Evolutionary conservation across 2,113 vertebrate species (phyloP), one percentile per base, ranked within the genome.

Genomic region (Epinephelus moara): DNA sequence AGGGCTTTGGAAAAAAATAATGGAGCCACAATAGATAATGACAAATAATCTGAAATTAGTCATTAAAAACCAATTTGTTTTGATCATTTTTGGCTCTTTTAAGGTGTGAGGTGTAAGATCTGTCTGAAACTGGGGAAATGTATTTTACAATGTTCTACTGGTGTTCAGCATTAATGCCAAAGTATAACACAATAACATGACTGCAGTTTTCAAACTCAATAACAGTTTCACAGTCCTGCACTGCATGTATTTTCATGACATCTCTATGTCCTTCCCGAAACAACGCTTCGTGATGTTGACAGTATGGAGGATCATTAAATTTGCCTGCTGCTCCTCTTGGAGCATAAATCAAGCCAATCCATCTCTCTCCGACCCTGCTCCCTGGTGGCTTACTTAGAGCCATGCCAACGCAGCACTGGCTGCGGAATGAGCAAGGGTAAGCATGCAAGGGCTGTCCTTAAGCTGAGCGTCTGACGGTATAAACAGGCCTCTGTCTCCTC

Each of bases 261-360:
- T 81, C 85, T 84, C 50, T 27, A 59, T 69, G 75, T 80, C 80
- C 86, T 81, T 80, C 47, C 72, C 68, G 80, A 85, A 84, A 78
- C 78, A 75, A 77, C 70, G 88, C 87, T 79, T 27, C 19, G 88
- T 84, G 90, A 89, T 86, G 89, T 84, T 82, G 90, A 90, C 75
- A 47, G 66, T 84, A 87, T 66, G 81, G 86, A 70, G 85, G 91
- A 91, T 94, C 86, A 88, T 90, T 93, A 93, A 93, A 93, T 94
- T 87, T 89, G 86, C 93, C 86, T 88, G 88, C 79, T 75, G 85
- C 85, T 92, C 76, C 67, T 92, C 89, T 77, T 45, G 63, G 83
- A 91, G 90, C 89, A 93, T 93, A 95, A 95, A 94, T 95, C 93
- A 93, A 92, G 92, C 86, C 91, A 87, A 94, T 93, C 90, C 87